These are phyloP conservation scores for Lampris incognitus DNA, from an alignment of 2,113 vertebrate genomes.

Conservation along the genomic window DNA sequence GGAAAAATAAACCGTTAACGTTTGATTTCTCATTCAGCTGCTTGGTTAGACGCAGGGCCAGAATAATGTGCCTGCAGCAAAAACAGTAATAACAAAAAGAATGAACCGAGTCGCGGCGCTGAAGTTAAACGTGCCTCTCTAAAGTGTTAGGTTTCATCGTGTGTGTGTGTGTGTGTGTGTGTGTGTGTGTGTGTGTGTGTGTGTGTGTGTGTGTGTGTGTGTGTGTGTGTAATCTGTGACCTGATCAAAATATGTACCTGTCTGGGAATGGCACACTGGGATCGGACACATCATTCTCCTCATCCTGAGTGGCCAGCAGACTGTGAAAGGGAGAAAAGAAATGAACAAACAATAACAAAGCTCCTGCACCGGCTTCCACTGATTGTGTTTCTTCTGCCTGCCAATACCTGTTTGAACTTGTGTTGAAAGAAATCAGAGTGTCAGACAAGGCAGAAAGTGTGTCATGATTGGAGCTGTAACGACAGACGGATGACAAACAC, in stretches of 20 bases:
- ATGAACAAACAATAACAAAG: too few species aligned
- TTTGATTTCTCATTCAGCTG: constrained; percentile 25
- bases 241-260: neutral
- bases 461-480: constrained; percentile 53
- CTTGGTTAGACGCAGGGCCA: neutral
- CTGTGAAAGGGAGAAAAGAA: constrained; percentile 1
- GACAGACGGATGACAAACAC: constrained; percentile 39
- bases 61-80: too few species aligned
- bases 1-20: constrained; percentile 30
- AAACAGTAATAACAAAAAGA: too few species aligned
- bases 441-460: constrained; percentile 51
- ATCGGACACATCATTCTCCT: neutral
- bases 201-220: neutral
- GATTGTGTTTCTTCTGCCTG: constrained; percentile 11
- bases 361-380: neutral
- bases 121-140: too few species aligned
- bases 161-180: too few species aligned
- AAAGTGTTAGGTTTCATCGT: too few species aligned
- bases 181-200: too few species aligned
- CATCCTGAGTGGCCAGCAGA: neutral
- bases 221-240: neutral
- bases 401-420: constrained; percentile 68
- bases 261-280: neutral
- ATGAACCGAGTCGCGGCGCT: too few species aligned
- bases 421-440: constrained; percentile 59